Base-by-base conservation (phyloP, 2,797 vertebrate genomes). In the Xenentodon cancila region DNA sequence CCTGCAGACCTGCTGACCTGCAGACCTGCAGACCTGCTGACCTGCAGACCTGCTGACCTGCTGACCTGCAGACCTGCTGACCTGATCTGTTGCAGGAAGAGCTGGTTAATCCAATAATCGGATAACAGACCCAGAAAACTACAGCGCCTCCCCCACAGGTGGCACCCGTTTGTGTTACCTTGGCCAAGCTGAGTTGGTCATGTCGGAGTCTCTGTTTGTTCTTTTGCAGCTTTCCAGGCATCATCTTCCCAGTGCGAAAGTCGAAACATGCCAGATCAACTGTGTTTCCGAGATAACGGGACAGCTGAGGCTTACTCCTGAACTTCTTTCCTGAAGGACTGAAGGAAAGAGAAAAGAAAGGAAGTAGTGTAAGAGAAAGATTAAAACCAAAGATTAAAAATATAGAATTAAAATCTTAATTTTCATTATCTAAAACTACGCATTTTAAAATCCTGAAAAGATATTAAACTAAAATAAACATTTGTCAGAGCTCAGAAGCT, bases 251-350 rank as follows among this genome's bases (percentile, higher is more conserved):
- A 15, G 96, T 97, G 73, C 97, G 92, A 89, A 98, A 98, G 92
- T 98, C 97, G 79, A 98, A 98, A 84, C 95, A 96, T 91, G 93
- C 96, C 91, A 98, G 90, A 80, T 97, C 97, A 75, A 97, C 92
- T 17, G 92, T 78, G 89, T 97, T 97, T 52, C 97, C 97, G 61
- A 98, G 94, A 90, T 96, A 97, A 87, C 97, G 95, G 71, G 96
- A 93, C 90, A 98, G 83, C 88, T 98, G 97, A 65, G 97, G 96
- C 78, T 97, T 98, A 86, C 96, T 97, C 80, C 97, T 84, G 93
- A 98, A 98, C 91, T 98, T 98, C 92, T 98, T 98, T 70, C 96
- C 97, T 82, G 93, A 91, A 7, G 97, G 97, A 90, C 97, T 98
- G 89, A 62, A 42, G 43, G 25, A 54, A 53, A 59, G 87, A 54